phyloP scores from a whole-genome alignment of 2,888 invertebrate species.

The Cataglyphis livida region DNA sequence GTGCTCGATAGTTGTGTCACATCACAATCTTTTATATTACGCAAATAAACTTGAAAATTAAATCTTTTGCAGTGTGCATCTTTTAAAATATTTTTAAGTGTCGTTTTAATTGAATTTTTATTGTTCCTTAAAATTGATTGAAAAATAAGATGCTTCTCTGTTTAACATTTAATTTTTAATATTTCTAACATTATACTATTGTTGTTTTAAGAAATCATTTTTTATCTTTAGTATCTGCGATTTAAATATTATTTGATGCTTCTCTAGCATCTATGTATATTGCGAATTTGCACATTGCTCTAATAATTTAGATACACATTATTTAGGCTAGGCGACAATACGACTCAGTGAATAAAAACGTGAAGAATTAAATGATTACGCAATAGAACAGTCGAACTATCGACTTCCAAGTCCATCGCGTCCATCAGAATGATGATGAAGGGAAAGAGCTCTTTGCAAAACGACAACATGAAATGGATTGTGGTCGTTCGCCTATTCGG shows the following conservation, averaged over 20 bases:
- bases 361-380: neutral
- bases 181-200: neutral
- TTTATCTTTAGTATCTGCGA: neutral
- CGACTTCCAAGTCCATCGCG: constrained; percentile 6
- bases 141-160: neutral
- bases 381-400: neutral
- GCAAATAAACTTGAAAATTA: neutral
- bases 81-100: neutral
- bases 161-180: neutral
- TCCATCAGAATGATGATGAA: constrained; percentile 26
- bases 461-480: constrained; percentile 48
- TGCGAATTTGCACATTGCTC: neutral
- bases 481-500: constrained; percentile 41
- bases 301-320: neutral
- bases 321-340: no score
- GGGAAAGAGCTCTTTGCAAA: constrained; percentile 32
- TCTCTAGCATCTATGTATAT: neutral
- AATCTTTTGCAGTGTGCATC: neutral
- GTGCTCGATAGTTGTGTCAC: constrained; percentile 9
- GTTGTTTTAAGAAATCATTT: neutral
- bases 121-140: neutral
- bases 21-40: neutral
- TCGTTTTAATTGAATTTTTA: neutral
- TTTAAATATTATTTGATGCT: neutral
- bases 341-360: neutral